Conservation (phyloP, 2,113 vertebrate genomes). For the Aphyosemion australe region DNA sequence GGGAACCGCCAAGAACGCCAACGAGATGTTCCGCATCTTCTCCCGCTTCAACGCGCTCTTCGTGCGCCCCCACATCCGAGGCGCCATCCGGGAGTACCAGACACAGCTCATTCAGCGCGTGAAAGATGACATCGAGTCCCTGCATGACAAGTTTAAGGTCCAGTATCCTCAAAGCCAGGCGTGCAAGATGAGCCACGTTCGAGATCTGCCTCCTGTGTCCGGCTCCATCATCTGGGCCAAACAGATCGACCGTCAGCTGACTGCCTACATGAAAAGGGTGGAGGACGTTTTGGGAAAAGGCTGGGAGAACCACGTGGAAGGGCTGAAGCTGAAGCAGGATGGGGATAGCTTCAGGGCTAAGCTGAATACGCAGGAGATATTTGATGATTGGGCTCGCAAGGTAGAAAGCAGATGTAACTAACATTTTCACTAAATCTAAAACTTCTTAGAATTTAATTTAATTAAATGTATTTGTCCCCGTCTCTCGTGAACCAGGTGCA, state of each 20-base stretch:
- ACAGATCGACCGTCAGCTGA: slow-evolving; percentile 97
- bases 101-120: slow-evolving; percentile 97
- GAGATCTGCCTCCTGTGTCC: slow-evolving; percentile 93
- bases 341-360: slow-evolving; percentile 98
- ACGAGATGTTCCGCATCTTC: slow-evolving; percentile 99
- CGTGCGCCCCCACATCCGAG: slow-evolving; percentile 95
- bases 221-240: slow-evolving; percentile 99
- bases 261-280: slow-evolving; percentile 98
- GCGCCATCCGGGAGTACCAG: slow-evolving; percentile 97
- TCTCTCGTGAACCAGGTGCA: slow-evolving; percentile 73
- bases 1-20: slow-evolving; percentile 97
- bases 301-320: slow-evolving; percentile 98
- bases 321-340: slow-evolving; percentile 97
- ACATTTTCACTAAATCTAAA: not conserved
- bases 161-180: slow-evolving; percentile 98
- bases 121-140: slow-evolving; percentile 96
- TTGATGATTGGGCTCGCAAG: slow-evolving; percentile 98
- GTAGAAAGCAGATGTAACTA: slow-evolving; percentile 63
- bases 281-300: slow-evolving; percentile 98
- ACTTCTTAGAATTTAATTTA: not conserved
- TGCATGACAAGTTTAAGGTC: slow-evolving; percentile 99
- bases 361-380: slow-evolving; percentile 98
- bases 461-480: not conserved
- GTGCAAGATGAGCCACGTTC: slow-evolving; percentile 98
- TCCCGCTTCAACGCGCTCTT: slow-evolving; percentile 98